Conservation (phyloP, 1,140 invertebrate genomes). For the Gryllus bimaculatus region DNA sequence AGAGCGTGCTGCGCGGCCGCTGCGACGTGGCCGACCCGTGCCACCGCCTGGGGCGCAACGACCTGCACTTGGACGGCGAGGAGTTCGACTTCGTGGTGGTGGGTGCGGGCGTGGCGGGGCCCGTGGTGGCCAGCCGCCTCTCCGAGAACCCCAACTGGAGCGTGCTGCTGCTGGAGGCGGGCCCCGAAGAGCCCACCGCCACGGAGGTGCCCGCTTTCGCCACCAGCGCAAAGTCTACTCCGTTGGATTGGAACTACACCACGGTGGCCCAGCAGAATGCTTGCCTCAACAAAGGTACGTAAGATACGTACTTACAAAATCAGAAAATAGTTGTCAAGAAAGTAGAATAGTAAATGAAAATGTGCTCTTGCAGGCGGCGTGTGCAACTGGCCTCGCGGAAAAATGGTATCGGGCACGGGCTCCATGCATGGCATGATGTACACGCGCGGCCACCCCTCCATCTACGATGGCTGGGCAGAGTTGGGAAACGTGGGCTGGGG, state of each 20-base stretch:
- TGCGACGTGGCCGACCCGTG: conserved; percentile 19
- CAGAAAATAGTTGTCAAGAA: not conserved
- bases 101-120: conserved; percentile 28
- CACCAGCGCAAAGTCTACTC: conserved; percentile 13
- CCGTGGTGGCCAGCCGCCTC: conserved; percentile 25
- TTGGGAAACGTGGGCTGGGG: conserved; percentile 36
- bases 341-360: conserved; percentile 14
- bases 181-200: conserved; percentile 38
- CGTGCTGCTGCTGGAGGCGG: conserved; percentile 39
- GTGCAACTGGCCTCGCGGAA: conserved; percentile 20
- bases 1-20: not conserved
- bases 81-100: conserved; percentile 29
- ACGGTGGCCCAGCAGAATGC: conserved; percentile 9
- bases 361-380: conserved; percentile 10
- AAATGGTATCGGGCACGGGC: conserved; percentile 38
- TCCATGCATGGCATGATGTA: conserved; percentile 48
- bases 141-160: conserved; percentile 19
- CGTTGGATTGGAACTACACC: conserved; percentile 19
- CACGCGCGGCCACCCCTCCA: conserved; percentile 42
- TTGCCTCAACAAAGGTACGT: conserved; percentile 20
- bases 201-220: conserved; percentile 38
- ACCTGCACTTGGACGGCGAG: not conserved
- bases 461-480: conserved; percentile 47
- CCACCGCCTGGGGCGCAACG: conserved; percentile 10
- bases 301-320: not conserved